These are phyloP conservation scores for Listrodromus nycthemerus DNA, from an alignment of 2,888 invertebrate genomes.

Conservation along the genomic window DNA sequence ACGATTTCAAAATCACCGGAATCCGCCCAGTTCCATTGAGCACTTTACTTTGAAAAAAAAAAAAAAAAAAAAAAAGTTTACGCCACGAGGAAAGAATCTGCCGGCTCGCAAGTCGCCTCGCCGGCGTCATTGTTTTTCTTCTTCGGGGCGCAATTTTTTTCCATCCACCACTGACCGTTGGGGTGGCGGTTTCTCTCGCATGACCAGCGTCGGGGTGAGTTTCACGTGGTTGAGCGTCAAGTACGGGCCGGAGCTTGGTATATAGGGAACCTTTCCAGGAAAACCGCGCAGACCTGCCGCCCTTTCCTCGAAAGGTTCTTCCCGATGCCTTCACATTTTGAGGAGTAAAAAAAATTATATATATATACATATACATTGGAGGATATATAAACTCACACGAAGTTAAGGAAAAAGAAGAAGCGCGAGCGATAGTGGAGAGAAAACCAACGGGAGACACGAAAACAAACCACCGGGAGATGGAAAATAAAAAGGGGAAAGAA, in stretches of 20 bases:
- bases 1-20: conserved; percentile 1
- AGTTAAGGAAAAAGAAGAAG: conserved; percentile 27
- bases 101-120: not conserved
- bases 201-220: conserved; percentile 49
- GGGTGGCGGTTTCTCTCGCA: conserved; percentile 58
- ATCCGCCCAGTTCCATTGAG: conserved; percentile 24
- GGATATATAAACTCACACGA: too few relatives aligned
- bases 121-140: conserved; percentile 58
- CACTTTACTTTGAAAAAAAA: conserved; percentile 12
- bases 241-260: conserved; percentile 17
- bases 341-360: conserved; percentile 33
- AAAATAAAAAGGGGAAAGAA: conserved; percentile 36
- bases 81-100: conserved; percentile 24
- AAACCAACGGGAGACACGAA: conserved; percentile 36
- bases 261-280: conserved; percentile 50
- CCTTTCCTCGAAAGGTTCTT: conserved; percentile 61
- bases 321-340: conserved; percentile 48
- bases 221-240: conserved; percentile 41
- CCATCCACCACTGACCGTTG: not conserved
- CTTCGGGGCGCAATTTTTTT: conserved; percentile 47
- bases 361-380: too few relatives aligned
- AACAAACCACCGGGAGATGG: conserved; percentile 16
- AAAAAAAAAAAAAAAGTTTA: conserved; percentile 25
- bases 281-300: conserved; percentile 61
- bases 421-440: conserved; percentile 32